Percentiles rank a stretch among this genome's conserved stretches.
Evolutionary conservation across 2,797 vertebrate genomes (phyloP).

Genomic region (Karalla daura): DNA sequence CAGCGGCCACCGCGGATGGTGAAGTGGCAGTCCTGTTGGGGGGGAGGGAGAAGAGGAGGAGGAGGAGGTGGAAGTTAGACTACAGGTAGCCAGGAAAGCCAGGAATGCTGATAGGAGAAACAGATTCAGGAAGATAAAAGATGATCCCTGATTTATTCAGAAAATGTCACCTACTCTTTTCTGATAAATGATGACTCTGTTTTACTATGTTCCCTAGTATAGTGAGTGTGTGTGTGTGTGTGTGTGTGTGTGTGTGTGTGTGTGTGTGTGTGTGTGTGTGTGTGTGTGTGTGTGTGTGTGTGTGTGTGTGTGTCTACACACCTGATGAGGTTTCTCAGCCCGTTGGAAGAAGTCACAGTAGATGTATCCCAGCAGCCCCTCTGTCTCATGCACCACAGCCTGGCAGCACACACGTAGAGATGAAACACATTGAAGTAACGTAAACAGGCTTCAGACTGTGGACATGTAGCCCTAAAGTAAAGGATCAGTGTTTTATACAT

Average conservation of each 20-base stretch:
- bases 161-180: not conserved
- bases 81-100: not conserved
- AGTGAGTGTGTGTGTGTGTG: too few species aligned
- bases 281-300: too few species aligned
- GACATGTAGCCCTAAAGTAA: too few species aligned
- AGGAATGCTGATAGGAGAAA: not conserved
- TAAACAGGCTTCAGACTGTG: too few species aligned
- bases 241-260: too few species aligned
- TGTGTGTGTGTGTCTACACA: slow-evolving; percentile 54
- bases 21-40: slow-evolving; percentile 98
- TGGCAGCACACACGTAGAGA: slow-evolving; percentile 56
- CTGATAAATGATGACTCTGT: too few species aligned
- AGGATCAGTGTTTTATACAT: too few species aligned
- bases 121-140: not conserved
- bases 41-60: not conserved
- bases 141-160: not conserved
- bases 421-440: slow-evolving; percentile 17
- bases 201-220: too few species aligned
- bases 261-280: too few species aligned
- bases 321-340: slow-evolving; percentile 94
- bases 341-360: slow-evolving; percentile 98
- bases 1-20: slow-evolving; percentile 94
- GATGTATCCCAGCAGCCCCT: slow-evolving; percentile 95
- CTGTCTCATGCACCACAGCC: slow-evolving; percentile 96
- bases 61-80: not conserved